Base-by-base conservation (phyloP, 2,113 vertebrate species). In the Mus spicilegus region DNA sequence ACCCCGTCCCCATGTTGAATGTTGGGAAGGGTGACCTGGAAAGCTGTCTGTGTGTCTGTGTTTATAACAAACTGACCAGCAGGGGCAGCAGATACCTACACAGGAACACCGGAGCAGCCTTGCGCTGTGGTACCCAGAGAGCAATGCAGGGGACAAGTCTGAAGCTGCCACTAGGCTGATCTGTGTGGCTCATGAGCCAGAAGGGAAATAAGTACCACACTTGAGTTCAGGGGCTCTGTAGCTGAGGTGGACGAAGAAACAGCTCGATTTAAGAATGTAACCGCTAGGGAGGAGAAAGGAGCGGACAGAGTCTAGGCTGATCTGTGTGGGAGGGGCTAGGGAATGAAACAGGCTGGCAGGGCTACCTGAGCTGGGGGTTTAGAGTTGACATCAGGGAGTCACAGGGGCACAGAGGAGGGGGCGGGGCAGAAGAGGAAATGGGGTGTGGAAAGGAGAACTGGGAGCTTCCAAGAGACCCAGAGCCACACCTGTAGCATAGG, bases 51-150 rank as follows among this genome's bases (percentile, higher is more conserved):
- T 26, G 76, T 3, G 1, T 4, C 28, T 1, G 1, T 26, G 76
- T 67, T 92, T 86, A 76, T 56, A 56, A 54, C 30, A 39, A n/a
- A 85, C 1, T 13, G 46, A 63, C 96, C 96, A 93, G 96, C 91
- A 98, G 96, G 92, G 94, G 75, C 76, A 95, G 95, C 51, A 93
- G 84, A 65, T 49, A 42, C 28, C 65, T 93, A 77, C 2, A 2
- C 70, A 85, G 56, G 10, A 93, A 33, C 63, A 28, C 13, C 22
- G 7, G 13, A 39, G 5, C 26, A 0, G 11, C 51, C 33, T 80
- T 56, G 17, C 9, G 36, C 36, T n/a, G 28, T 49, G 61, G 75
- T 49, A 63, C 67, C 22, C 58, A 17, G 36, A 28, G 1, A 39
- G n/a, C 12, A 33, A 36, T 0, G 17, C 30, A 5, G 19, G 10